Conservation (phyloP, 2,888 invertebrate genomes). For the Schizotus pectinicornis region DNA sequence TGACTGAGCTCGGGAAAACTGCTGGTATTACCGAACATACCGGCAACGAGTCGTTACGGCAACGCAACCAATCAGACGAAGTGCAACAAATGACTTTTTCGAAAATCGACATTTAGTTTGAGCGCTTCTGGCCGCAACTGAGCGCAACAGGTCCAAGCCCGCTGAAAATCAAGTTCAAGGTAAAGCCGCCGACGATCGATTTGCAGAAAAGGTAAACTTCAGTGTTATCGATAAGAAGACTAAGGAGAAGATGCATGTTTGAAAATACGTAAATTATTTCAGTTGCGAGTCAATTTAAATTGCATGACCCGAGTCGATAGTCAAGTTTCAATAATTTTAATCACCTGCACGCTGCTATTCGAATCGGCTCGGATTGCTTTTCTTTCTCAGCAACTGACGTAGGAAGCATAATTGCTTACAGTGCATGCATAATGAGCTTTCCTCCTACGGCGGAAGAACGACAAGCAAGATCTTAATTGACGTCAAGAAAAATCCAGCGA, state of each 20-base stretch:
- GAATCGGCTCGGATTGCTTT: neutral
- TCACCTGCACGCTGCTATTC: neutral
- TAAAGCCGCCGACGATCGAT: conserved; percentile 45
- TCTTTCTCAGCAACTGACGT: neutral
- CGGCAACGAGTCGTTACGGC: neutral
- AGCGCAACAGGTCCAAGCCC: conserved; percentile 45
- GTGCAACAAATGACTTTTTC: too few species aligned
- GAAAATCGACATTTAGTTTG: neutral
- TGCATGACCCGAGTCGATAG: neutral
- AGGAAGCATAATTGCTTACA: neutral
- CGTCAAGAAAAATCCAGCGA: neutral
- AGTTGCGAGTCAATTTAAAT: neutral
- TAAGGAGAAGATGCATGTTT: neutral
- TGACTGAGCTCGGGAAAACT: conserved; percentile 38
- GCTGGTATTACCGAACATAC: conserved; percentile 9
- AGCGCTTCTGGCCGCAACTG: neutral
- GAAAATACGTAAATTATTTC: neutral
- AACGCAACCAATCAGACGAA: too few species aligned
- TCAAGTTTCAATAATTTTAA: neutral
- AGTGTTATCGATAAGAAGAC: too few species aligned
- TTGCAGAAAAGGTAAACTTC: conserved; percentile 21
- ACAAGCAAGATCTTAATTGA: neutral
- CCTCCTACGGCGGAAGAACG: neutral
- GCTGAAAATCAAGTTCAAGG: conserved; percentile 50
- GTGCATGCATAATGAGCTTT: conserved; percentile 7